Percentiles rank a stretch among this genome's conserved stretches.
Evolutionary conservation across 2,888 invertebrate genomes (phyloP).

Genomic region (Dendrolimus pini): DNA sequence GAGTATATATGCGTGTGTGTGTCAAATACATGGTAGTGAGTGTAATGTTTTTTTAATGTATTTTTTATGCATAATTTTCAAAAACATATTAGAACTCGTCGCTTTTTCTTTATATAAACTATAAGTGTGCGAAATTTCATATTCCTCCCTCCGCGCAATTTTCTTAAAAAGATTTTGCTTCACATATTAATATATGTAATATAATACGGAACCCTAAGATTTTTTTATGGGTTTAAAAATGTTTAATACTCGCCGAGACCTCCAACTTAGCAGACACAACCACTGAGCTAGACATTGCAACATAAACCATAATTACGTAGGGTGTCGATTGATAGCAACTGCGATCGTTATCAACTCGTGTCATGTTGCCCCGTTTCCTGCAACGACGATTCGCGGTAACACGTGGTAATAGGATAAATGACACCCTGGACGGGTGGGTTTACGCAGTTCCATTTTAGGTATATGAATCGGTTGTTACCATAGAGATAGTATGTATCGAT

Average conservation of each 20-base stretch:
- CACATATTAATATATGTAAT: too few relatives aligned
- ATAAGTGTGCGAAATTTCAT: too few relatives aligned
- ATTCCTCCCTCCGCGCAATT: too few relatives aligned
- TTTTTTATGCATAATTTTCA: too few relatives aligned
- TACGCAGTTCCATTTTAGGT: background rate
- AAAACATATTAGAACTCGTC: too few relatives aligned
- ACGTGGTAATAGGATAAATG: slow-evolving; percentile 15
- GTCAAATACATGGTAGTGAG: too few relatives aligned
- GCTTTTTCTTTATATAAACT: too few relatives aligned
- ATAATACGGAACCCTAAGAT: too few relatives aligned
- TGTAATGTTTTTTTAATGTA: too few relatives aligned
- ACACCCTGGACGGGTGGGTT: slow-evolving; percentile 32
- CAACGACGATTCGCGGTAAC: slow-evolving; percentile 25
- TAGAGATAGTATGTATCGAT: background rate
- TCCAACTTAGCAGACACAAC: background rate
- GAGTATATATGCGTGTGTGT: too few relatives aligned
- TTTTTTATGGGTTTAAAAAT: too few relatives aligned
- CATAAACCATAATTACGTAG: background rate
- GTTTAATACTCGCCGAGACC: background rate
- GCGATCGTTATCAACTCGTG: slow-evolving; percentile 16
- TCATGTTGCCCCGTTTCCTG: slow-evolving; percentile 31
- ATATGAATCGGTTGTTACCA: background rate
- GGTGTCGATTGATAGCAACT: slow-evolving; percentile 7
- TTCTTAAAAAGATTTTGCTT: too few relatives aligned
- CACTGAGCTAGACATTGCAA: slow-evolving; percentile 1